These are phyloP conservation scores for Harmothoe impar DNA, from an alignment of 2,888 invertebrate genomes.

Conservation along the genomic window DNA sequence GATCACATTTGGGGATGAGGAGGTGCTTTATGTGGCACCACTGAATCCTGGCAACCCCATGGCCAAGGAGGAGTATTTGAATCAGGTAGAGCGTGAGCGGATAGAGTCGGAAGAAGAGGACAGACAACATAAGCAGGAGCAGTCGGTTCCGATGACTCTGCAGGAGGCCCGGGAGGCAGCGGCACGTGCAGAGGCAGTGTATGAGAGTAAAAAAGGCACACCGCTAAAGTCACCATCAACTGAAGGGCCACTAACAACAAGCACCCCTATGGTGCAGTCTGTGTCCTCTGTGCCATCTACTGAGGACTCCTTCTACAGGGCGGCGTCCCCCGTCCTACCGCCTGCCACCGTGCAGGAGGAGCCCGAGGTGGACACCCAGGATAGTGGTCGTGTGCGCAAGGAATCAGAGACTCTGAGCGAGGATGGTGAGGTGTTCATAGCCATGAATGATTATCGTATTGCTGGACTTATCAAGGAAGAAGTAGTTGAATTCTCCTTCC, in stretches of 20 bases:
- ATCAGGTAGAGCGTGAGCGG: not conserved
- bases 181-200: not conserved
- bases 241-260: slow-evolving; percentile 32
- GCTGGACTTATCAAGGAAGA: slow-evolving; percentile 51
- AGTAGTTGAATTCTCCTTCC: slow-evolving; percentile 45
- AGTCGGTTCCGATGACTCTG: not conserved
- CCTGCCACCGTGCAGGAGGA: not conserved
- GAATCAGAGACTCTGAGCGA: not conserved
- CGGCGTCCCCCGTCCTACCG: not conserved
- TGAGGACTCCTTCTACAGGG: not conserved
- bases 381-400: not conserved
- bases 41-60: not conserved
- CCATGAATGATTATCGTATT: slow-evolving; percentile 45
- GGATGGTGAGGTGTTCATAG: not conserved
- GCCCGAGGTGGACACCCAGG: not conserved
- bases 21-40: slow-evolving; percentile 52
- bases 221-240: slow-evolving; percentile 5
- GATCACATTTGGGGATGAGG: slow-evolving; percentile 59
- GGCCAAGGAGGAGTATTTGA: slow-evolving; percentile 33
- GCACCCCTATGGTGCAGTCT: slow-evolving; percentile 46
- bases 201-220: not conserved
- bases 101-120: slow-evolving; percentile 6
- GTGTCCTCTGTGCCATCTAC: not conserved
- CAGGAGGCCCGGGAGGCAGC: slow-evolving; percentile 13
- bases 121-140: not conserved